phyloP scores from a whole-genome alignment of 2,888 invertebrate species.

The Drosophila meridionalis region DNA sequence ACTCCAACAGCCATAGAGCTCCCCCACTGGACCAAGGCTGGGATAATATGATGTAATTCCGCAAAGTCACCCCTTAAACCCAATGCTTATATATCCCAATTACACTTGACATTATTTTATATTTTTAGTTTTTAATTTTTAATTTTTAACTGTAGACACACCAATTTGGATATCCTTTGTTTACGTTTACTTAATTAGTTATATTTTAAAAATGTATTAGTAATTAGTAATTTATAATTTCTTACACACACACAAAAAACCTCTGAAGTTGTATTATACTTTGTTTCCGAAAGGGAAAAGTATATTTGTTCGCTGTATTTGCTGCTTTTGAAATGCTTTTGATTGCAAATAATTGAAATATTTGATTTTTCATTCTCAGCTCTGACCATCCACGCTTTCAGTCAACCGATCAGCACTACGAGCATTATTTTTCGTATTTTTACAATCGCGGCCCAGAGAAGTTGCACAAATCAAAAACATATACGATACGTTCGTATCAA shows the following conservation, averaged over 20 bases:
- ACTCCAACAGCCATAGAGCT: slow-evolving; percentile 36
- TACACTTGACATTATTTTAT: slow-evolving; percentile 6
- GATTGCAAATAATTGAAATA: background rate
- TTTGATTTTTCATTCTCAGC: slow-evolving; percentile 36
- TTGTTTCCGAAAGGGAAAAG: too few species aligned
- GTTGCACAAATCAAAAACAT: slow-evolving; percentile 38
- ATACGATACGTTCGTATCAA: slow-evolving; percentile 44
- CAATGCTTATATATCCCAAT: slow-evolving; percentile 24
- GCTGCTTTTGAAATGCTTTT: background rate
- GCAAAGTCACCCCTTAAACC: background rate
- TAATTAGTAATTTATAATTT: background rate
- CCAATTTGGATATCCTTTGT: too few species aligned
- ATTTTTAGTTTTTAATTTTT: slow-evolving; percentile 1
- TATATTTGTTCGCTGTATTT: background rate
- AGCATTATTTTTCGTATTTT: slow-evolving; percentile 80
- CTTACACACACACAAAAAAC: background rate
- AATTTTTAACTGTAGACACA: background rate
- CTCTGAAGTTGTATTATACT: background rate
- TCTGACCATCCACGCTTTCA: slow-evolving; percentile 46
- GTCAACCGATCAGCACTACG: slow-evolving; percentile 72
- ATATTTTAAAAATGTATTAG: background rate
- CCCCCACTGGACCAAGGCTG: slow-evolving; percentile 54
- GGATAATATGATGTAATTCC: slow-evolving; percentile 66
- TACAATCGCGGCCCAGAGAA: slow-evolving; percentile 70
- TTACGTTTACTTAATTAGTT: too few species aligned